A percentile compares a stretch with the other conserved stretches of the same genome.
These are phyloP conservation scores for Parnassius smintheus DNA, from an alignment of 2,888 invertebrate genomes.

Conservation along the genomic window DNA sequence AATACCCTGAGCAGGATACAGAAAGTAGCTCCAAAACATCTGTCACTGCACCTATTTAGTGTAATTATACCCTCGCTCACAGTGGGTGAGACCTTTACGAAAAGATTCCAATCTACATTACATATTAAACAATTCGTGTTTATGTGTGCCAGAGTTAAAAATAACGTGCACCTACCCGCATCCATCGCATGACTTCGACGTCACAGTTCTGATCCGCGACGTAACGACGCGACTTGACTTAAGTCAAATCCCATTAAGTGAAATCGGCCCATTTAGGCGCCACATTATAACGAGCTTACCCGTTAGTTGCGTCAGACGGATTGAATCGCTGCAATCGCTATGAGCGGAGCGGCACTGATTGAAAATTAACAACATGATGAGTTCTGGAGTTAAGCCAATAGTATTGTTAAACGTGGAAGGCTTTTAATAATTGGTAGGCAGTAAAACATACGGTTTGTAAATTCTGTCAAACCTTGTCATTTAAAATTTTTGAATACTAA, in stretches of 20 bases:
- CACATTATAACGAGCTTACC: conserved; percentile 9
- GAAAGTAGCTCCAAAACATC: no score
- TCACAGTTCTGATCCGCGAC: conserved; percentile 1
- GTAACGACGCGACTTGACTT: conserved; percentile 9
- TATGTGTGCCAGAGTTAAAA: no score
- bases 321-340: conserved; percentile 17
- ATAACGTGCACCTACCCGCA: not conserved
- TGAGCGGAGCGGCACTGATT: not conserved
- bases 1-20: no score
- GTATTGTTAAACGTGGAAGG: not conserved
- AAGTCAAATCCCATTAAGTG: conserved; percentile 13
- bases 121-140: no score
- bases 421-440: not conserved
- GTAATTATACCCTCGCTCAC: no score
- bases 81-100: no score
- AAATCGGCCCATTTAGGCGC: conserved; percentile 13
- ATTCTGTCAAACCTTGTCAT: no score
- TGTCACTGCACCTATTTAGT: no score
- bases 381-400: not conserved
- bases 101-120: no score
- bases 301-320: not conserved
- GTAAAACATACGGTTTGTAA: not conserved
- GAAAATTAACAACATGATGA: not conserved
- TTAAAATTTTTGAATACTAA: no score
- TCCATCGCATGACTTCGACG: not conserved